Evolutionary conservation across 2,888 invertebrate genomes (phyloP).

Genomic region (Candidula unifasciata): DNA sequence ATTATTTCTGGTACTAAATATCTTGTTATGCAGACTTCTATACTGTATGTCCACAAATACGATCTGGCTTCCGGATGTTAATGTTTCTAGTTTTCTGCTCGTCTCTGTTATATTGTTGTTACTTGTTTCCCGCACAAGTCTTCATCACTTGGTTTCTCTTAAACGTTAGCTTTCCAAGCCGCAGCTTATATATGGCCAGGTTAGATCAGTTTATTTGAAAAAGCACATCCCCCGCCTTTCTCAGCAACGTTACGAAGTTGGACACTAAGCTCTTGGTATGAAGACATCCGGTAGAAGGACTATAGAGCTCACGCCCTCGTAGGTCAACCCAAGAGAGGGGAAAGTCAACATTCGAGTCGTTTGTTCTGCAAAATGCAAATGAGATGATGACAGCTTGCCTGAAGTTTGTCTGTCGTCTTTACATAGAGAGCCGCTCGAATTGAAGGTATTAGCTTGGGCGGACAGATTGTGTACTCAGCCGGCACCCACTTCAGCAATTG

Average conservation of each 20-base stretch:
- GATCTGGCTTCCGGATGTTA: neutral
- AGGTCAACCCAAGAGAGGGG: neutral
- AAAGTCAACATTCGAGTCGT: neutral
- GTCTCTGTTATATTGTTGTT: neutral
- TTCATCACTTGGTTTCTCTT: neutral
- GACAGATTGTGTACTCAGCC: neutral
- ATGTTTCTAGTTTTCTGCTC: neutral
- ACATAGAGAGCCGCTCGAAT: neutral
- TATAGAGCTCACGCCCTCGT: conserved; percentile 11
- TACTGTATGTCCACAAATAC: neutral
- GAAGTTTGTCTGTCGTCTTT: conserved; percentile 33
- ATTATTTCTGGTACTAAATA: neutral
- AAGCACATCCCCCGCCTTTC: neutral
- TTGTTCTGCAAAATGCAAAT: conserved; percentile 16
- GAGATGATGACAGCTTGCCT: neutral
- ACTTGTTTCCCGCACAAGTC: neutral
- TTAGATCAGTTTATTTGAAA: neutral
- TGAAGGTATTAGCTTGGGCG: conserved; percentile 10
- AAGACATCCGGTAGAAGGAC: conserved; percentile 6
- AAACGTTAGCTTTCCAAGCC: neutral
- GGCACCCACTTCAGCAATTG: neutral
- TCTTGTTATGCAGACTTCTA: neutral
- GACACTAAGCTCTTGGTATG: neutral
- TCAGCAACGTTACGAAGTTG: neutral
- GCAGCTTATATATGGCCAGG: conserved; percentile 1